phyloP scores from a whole-genome alignment of 2,797 vertebrate genomes.

The Enteromius radiatus region DNA sequence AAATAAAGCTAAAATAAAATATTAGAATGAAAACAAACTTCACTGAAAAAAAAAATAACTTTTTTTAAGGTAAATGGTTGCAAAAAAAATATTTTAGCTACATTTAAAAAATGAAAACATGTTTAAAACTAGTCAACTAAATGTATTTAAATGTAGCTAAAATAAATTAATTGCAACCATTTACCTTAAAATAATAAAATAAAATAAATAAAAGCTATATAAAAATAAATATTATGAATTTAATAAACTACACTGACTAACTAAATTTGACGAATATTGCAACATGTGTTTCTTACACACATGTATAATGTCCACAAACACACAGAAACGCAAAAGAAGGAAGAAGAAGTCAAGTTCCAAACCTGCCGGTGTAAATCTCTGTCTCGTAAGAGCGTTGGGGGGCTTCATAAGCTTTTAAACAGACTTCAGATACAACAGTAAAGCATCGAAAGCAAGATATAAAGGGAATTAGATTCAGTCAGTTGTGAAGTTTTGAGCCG shows the following conservation, averaged over 20 bases:
- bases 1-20: background rate
- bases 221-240: background rate
- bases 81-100: too few relatives aligned
- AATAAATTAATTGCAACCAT: too few relatives aligned
- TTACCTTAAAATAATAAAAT: background rate
- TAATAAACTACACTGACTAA: background rate
- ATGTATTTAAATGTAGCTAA: too few relatives aligned
- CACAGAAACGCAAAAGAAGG: background rate
- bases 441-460: conserved; percentile 15
- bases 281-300: background rate
- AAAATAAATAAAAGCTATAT: background rate
- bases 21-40: background rate
- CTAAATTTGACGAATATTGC: background rate
- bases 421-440: background rate
- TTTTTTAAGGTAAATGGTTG: too few relatives aligned
- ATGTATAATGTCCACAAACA: background rate
- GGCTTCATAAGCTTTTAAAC: conserved; percentile 11
- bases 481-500: conserved; percentile 38
- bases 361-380: background rate
- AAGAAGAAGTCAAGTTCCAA: background rate
- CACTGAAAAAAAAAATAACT: background rate
- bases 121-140: too few relatives aligned
- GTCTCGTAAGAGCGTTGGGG: conserved; percentile 16
- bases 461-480: conserved; percentile 39
- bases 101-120: too few relatives aligned